Percentiles rank a stretch among this genome's conserved stretches.
phyloP scores from a whole-genome alignment of 2,797 vertebrate genomes.

The Siniperca scherzeri region DNA sequence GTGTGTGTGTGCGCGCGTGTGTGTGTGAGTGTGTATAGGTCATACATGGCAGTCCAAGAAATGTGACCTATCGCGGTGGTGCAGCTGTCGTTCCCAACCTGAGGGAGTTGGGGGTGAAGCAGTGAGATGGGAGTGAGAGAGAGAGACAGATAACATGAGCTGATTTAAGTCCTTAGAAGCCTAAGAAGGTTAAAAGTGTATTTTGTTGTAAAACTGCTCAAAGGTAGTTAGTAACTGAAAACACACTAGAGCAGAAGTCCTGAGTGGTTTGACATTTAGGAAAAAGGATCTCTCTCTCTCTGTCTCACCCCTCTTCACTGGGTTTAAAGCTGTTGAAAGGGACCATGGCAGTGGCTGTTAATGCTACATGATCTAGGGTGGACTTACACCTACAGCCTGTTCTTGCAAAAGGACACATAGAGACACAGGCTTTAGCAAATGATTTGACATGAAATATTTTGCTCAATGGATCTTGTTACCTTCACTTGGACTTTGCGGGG shows the following conservation, averaged over 20 bases:
- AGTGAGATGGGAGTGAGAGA: constrained; percentile 36
- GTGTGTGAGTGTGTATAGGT: constrained; percentile 45
- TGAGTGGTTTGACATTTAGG: constrained; percentile 66
- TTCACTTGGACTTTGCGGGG: constrained; percentile 71
- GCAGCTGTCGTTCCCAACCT: constrained; percentile 89
- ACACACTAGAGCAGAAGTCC: constrained; percentile 25
- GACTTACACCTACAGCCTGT: constrained; percentile 77
- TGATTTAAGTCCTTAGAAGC: constrained; percentile 26
- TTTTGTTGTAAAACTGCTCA: constrained; percentile 10
- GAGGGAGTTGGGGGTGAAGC: constrained; percentile 61
- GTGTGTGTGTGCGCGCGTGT: constrained; percentile 12
- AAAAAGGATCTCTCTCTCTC: constrained; percentile 11
- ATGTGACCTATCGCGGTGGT: constrained; percentile 86
- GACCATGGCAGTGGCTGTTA: constrained; percentile 68
- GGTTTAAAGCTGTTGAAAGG: constrained; percentile 65
- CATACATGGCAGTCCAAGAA: constrained; percentile 78
- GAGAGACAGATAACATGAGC: constrained; percentile 41
- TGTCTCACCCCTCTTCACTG: constrained; percentile 27
- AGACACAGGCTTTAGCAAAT: constrained; percentile 62
- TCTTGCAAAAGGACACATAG: constrained; percentile 60
- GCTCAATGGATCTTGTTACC: constrained; percentile 75
- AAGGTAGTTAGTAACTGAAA: background rate
- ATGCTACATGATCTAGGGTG: constrained; percentile 82
- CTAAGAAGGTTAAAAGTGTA: constrained; percentile 32
- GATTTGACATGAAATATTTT: constrained; percentile 73